These are phyloP conservation scores for Polymixis lichenea DNA, from an alignment of 2,888 invertebrate species.

Conservation along the genomic window DNA sequence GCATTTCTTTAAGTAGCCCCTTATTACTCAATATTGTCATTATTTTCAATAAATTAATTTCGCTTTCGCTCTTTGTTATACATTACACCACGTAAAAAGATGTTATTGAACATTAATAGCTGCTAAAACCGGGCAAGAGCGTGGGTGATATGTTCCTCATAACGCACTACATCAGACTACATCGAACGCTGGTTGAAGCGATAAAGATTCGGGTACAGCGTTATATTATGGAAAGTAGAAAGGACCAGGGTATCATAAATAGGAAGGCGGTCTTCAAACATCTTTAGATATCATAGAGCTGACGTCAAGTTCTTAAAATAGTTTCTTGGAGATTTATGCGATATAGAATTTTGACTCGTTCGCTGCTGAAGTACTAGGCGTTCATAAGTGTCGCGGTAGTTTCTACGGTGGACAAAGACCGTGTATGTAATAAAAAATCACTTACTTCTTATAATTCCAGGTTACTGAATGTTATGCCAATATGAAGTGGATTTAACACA, in stretches of 20 bases:
- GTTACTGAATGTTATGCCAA: neutral
- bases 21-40: too few relatives aligned
- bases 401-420: neutral
- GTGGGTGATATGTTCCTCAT: constrained; percentile 37
- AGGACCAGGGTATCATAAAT: constrained; percentile 19
- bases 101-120: constrained; percentile 56
- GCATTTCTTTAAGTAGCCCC: too few relatives aligned
- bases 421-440: neutral
- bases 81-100: constrained; percentile 16
- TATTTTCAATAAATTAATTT: neutral
- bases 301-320: neutral
- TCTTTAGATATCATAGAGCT: neutral
- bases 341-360: neutral
- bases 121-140: constrained; percentile 26
- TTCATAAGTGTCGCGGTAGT: constrained; percentile 6
- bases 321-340: neutral
- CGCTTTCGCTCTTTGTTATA: neutral
- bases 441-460: neutral
- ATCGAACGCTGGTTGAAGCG: constrained; percentile 30
- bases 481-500: neutral
- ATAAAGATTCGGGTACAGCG: constrained; percentile 20
- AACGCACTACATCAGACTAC: constrained; percentile 18
- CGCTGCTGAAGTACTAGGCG: neutral
- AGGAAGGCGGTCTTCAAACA: constrained; percentile 1
- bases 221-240: constrained; percentile 9